Evolutionary conservation across 2,888 invertebrate genomes (phyloP).

Genomic region (Lobophora halterata): DNA sequence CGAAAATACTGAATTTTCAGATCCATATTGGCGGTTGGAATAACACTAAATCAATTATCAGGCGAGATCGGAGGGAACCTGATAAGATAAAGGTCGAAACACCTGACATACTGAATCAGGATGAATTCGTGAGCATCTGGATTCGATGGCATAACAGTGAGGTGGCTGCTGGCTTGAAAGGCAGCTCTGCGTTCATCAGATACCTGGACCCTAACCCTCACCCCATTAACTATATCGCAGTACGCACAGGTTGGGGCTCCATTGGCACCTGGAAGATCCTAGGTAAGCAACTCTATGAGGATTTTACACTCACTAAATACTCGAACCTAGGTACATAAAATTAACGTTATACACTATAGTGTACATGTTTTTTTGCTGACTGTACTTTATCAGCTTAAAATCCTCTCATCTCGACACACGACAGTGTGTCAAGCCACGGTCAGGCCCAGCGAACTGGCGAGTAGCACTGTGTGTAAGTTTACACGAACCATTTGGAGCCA

Average conservation of each 20-base stretch:
- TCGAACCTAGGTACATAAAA: too few species aligned
- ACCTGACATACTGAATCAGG: conserved; percentile 81
- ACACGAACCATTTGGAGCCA: too few species aligned
- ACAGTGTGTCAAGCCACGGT: too few species aligned
- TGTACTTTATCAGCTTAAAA: too few species aligned
- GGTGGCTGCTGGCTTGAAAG: conserved; percentile 82
- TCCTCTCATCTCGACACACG: too few species aligned
- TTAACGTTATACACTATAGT: too few species aligned
- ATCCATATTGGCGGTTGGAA: conserved; percentile 90
- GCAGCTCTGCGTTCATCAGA: conserved; percentile 81
- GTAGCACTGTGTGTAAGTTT: too few species aligned
- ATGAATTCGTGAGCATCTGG: conserved; percentile 87
- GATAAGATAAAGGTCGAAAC: conserved; percentile 82
- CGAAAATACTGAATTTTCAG: conserved; percentile 45
- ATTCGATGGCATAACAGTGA: conserved; percentile 82
- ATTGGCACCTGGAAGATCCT: conserved; percentile 86
- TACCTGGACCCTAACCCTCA: conserved; percentile 82
- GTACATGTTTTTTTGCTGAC: too few species aligned
- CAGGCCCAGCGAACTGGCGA: too few species aligned
- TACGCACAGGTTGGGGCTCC: conserved; percentile 89
- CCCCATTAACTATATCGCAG: conserved; percentile 77
- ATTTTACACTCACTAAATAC: too few species aligned
- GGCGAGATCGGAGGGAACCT: conserved; percentile 84
- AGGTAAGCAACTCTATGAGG: conserved; percentile 66
- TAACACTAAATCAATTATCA: conserved; percentile 86